Base-by-base conservation (phyloP, 1,140 invertebrate species). In the Cyclina sinensis region DNA sequence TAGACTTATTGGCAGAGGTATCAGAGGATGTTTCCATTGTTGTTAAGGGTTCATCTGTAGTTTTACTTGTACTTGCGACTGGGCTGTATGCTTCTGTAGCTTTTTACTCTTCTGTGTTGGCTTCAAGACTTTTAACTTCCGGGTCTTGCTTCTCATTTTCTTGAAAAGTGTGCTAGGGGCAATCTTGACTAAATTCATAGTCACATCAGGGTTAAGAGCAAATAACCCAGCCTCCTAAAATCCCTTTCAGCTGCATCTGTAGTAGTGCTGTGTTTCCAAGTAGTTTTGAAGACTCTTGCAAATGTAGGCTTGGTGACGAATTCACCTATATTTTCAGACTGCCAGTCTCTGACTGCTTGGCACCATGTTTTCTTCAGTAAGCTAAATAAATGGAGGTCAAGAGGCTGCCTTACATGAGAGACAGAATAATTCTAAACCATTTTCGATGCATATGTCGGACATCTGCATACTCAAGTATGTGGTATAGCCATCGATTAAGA, bases 341-440 rank as follows among this genome's bases (percentile, higher is more conserved):
- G 83, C 21, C 24, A 85, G 11, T 74, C 68, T 27, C 83, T n/a
- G 14, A 85, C 83, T n/a, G 68, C 43, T 7, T 74, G 11, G 11
- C 18, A 14, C 32, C 81, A 81, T 30, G n/a, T 32, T 21, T 57
- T 3, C 27, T 84, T 84, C 24, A 84, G 39, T 70, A 27, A 24
- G 1, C 21, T 27, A 43, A 84, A 84, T 1, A 68, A 27, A n/a
- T 62, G n/a, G 18, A 84, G 21, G 43, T 84, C 81, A 9, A 84
- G 35, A 24, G 80, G 59, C 62, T 83, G 80, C 11, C 39, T 37
- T 14, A 46, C 24, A 46, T 46, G 80, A 24, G 39, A 68, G 30
- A 48, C 46, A 70, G 39, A 46, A 84, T 32, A 84, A 12, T 48
- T 84, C 81, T 24, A 70, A 46, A 32, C 62, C 81, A 30, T 84